Percentiles rank a stretch among this genome's conserved stretches.
These are phyloP conservation scores for Bhutanitis thaidina DNA, from an alignment of 2,888 invertebrate species.

Conservation along the genomic window DNA sequence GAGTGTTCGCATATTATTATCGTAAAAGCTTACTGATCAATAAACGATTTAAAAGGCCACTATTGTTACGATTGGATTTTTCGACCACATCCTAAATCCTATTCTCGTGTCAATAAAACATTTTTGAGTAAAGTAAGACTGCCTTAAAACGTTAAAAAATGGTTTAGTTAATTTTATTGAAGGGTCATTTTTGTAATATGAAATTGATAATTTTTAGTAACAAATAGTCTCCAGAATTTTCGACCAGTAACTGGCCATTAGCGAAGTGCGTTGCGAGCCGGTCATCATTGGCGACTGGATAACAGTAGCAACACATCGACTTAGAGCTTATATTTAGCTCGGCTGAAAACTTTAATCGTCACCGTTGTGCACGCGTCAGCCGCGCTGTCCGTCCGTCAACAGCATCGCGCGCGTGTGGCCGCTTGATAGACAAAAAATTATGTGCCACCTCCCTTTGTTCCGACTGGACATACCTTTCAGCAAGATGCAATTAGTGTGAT, in stretches of 20 bases:
- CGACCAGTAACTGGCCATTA: conserved; percentile 11
- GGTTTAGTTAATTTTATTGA: too few relatives aligned
- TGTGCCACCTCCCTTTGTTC: conserved; percentile 77
- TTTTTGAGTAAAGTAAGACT: too few relatives aligned
- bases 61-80: too few relatives aligned
- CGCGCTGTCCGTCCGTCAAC: conserved; percentile 68
- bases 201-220: too few relatives aligned
- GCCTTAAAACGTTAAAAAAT: too few relatives aligned
- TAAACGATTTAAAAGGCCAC: too few relatives aligned
- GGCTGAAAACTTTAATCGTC: conserved; percentile 77
- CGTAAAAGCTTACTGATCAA: too few relatives aligned
- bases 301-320: not conserved
- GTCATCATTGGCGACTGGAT: conserved; percentile 7
- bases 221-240: conserved; percentile 1
- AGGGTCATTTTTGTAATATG: too few relatives aligned
- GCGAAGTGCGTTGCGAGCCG: conserved; percentile 20
- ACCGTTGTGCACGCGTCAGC: conserved; percentile 56
- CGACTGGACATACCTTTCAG: conserved; percentile 78
- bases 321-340: conserved; percentile 65
- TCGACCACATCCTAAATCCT: too few relatives aligned
- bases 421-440: conserved; percentile 70
- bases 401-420: conserved; percentile 67
- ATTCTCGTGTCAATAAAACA: too few relatives aligned
- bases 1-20: too few relatives aligned
- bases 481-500: conserved; percentile 76